Conservation (phyloP, 2,113 vertebrate genomes). For the Theropithecus gelada region DNA sequence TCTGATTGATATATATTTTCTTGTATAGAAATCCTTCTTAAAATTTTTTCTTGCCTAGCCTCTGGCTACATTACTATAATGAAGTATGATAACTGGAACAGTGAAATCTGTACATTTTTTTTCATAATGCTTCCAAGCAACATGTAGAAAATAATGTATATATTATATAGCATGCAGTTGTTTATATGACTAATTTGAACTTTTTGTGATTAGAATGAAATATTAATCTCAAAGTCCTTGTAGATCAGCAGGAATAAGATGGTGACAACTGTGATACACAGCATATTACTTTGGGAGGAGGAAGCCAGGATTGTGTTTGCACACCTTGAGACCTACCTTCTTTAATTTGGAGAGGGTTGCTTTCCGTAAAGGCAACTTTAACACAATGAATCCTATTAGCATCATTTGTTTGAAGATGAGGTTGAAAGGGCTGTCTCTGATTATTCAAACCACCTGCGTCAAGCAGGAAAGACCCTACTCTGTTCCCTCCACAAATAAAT, state of each 20-base stretch:
- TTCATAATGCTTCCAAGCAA: constrained; percentile 2
- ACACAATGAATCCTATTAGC: neutral
- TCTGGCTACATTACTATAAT: constrained; percentile 24
- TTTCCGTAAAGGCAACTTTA: neutral
- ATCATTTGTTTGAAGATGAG: neutral
- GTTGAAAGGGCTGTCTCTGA: constrained; percentile 29
- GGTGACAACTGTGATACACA: neutral
- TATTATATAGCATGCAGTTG: neutral
- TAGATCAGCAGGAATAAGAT: neutral
- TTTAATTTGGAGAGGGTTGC: constrained; percentile 22
- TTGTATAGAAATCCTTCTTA: constrained; percentile 60
- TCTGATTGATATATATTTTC: constrained; percentile 50
- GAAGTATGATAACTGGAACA: neutral
- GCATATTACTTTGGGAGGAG: neutral
- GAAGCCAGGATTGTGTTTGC: constrained; percentile 21
- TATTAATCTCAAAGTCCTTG: neutral
- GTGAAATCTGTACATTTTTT: constrained; percentile 24
- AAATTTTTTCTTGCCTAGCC: constrained; percentile 47
- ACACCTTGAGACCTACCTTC: neutral
- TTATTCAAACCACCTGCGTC: constrained; percentile 38
- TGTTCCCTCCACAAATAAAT: constrained; percentile 19
- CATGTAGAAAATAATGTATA: neutral
- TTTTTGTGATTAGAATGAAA: constrained; percentile 12
- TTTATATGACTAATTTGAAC: constrained; percentile 48
- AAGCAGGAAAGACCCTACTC: constrained; percentile 32